Percentiles rank a stretch among this genome's conserved stretches.
These are phyloP conservation scores for Xestoiulus laeticollis DNA, from an alignment of 2,888 invertebrate species.

Conservation along the genomic window DNA sequence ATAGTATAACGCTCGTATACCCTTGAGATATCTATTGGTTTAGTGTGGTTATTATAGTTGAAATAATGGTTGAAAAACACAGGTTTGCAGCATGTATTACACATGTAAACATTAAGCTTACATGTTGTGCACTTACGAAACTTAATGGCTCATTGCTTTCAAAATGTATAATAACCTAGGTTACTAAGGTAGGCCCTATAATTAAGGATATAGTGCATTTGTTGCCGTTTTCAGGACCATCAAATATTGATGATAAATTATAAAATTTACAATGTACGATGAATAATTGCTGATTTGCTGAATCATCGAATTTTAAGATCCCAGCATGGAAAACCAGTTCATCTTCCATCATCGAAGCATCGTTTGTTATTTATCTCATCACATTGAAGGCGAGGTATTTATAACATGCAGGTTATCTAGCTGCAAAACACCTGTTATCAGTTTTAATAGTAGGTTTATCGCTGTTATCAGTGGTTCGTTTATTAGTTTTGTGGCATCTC, in stretches of 20 bases:
- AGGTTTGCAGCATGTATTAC: too few relatives aligned
- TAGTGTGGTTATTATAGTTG: too few relatives aligned
- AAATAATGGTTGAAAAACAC: neutral
- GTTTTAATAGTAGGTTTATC: too few relatives aligned
- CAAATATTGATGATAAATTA: neutral
- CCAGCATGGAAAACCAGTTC: neutral
- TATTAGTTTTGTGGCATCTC: too few relatives aligned
- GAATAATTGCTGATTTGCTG: neutral
- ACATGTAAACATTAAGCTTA: too few relatives aligned
- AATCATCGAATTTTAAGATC: neutral
- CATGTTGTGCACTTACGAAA: neutral
- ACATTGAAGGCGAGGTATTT: neutral
- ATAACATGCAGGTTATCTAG: too few relatives aligned
- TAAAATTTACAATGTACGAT: neutral
- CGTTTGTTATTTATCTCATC: neutral
- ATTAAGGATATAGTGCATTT: neutral
- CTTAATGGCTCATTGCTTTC: constrained; percentile 15
- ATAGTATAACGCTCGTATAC: too few relatives aligned
- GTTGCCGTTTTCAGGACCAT: neutral
- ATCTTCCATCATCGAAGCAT: neutral
- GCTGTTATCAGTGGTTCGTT: too few relatives aligned
- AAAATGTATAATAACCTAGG: neutral
- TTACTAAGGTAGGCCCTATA: too few relatives aligned
- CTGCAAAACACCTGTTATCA: too few relatives aligned
- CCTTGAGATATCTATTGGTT: too few relatives aligned